Percentiles rank a stretch among this genome's conserved stretches.
Conservation (phyloP, 2,888 invertebrate genomes). For the Eledone cirrhosa region DNA sequence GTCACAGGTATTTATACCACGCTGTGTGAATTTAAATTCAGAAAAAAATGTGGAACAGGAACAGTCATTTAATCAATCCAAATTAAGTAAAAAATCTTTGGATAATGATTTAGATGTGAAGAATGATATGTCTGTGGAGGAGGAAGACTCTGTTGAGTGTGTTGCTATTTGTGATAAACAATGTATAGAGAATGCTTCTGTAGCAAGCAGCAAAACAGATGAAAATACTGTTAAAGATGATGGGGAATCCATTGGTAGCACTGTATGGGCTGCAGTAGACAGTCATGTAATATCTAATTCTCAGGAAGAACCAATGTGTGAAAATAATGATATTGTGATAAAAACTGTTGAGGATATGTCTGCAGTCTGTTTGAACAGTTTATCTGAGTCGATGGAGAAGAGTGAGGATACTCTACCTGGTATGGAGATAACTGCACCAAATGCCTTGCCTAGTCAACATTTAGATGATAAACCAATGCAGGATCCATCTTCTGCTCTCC, state of each 20-base stretch:
- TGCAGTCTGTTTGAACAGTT: constrained; percentile 21
- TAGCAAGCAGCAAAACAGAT: not conserved
- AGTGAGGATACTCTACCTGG: not conserved
- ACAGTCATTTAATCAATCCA: not conserved
- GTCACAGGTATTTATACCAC: not conserved
- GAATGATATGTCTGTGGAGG: not conserved
- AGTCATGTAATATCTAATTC: not conserved
- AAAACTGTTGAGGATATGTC: constrained; percentile 1
- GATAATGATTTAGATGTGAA: not conserved
- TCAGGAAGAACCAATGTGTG: constrained; percentile 26
- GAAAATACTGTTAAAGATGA: not conserved
- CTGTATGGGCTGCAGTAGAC: not conserved
- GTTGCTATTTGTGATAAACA: constrained; percentile 14
- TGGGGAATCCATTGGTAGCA: not conserved
- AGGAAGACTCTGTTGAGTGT: not conserved
- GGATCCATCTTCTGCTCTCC: not conserved
- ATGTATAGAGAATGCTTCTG: not conserved
- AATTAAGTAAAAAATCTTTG: not conserved
- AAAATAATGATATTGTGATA: constrained; percentile 21
- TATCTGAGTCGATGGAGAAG: not conserved
- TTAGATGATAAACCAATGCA: not conserved
- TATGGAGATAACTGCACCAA: not conserved
- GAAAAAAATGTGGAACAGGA: not conserved
- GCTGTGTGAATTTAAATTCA: not conserved
- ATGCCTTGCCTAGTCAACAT: not conserved